These are phyloP conservation scores for Acanthosepion lycidas DNA, from an alignment of 2,888 invertebrate genomes.

Conservation along the genomic window DNA sequence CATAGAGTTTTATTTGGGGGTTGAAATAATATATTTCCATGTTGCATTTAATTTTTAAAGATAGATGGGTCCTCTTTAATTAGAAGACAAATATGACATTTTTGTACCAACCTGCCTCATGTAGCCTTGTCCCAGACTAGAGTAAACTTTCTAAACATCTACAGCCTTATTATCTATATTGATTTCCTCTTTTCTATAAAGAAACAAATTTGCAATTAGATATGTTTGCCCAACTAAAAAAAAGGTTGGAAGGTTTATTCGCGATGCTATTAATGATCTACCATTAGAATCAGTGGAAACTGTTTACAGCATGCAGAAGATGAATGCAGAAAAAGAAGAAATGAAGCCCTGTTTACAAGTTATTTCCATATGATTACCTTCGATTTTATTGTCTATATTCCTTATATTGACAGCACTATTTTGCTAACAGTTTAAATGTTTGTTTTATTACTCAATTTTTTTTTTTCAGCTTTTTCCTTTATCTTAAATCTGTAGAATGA, in stretches of 20 bases:
- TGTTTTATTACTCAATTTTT: background rate
- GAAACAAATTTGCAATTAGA: background rate
- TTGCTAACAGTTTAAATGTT: background rate
- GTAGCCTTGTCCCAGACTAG: background rate
- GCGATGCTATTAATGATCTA: no score
- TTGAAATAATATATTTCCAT: background rate
- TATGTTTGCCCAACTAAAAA: background rate
- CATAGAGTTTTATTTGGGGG: background rate
- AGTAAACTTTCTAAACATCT: background rate
- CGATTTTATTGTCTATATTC: background rate
- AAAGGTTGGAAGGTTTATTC: background rate
- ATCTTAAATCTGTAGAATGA: background rate
- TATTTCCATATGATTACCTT: background rate
- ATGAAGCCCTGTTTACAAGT: background rate
- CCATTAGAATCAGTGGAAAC: no score
- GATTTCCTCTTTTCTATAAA: background rate
- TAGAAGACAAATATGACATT: background rate
- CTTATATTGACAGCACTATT: background rate
- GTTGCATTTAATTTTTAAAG: background rate
- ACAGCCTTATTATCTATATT: background rate
- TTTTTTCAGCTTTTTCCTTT: background rate
- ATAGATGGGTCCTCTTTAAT: background rate
- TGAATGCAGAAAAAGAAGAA: background rate
- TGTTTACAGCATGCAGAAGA: background rate
- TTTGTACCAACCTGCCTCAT: background rate